Evolutionary conservation across 1,140 invertebrate genomes (phyloP).

Genomic region (Drosophila nigrodunni): DNA sequence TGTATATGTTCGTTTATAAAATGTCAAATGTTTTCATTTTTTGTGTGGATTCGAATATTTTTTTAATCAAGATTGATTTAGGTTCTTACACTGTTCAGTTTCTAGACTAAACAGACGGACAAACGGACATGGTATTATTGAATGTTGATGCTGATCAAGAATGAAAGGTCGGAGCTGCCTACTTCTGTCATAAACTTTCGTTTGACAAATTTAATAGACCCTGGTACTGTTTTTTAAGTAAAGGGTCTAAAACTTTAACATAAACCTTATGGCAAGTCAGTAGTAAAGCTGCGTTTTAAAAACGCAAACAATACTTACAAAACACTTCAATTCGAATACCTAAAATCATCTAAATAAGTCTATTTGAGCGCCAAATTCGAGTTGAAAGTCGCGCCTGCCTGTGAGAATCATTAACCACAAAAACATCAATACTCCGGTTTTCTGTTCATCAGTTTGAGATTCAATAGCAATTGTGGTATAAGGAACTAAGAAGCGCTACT

Average conservation of each 20-base stretch:
- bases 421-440: background rate
- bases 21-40: no score
- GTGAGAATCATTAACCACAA: slow-evolving; percentile 15
- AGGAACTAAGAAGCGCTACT: slow-evolving; percentile 44
- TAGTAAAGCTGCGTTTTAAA: slow-evolving; percentile 64
- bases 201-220: no score
- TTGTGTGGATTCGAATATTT: no score
- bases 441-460: slow-evolving; percentile 12
- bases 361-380: slow-evolving; percentile 84
- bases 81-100: no score
- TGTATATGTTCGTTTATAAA: no score
- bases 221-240: no score
- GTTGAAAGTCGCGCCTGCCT: slow-evolving; percentile 50
- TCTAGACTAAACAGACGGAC: no score
- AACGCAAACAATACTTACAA: slow-evolving; percentile 63
- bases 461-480: slow-evolving; percentile 23
- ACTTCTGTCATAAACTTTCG: no score
- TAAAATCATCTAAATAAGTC: slow-evolving; percentile 81
- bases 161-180: no score
- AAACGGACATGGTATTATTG: no score
- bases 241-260: slow-evolving; percentile 22
- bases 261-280: slow-evolving; percentile 67
- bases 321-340: slow-evolving; percentile 70
- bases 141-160: no score
- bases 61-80: no score